These are phyloP conservation scores for Cantharis rustica DNA, from an alignment of 2,888 invertebrate species.

Conservation along the genomic window DNA sequence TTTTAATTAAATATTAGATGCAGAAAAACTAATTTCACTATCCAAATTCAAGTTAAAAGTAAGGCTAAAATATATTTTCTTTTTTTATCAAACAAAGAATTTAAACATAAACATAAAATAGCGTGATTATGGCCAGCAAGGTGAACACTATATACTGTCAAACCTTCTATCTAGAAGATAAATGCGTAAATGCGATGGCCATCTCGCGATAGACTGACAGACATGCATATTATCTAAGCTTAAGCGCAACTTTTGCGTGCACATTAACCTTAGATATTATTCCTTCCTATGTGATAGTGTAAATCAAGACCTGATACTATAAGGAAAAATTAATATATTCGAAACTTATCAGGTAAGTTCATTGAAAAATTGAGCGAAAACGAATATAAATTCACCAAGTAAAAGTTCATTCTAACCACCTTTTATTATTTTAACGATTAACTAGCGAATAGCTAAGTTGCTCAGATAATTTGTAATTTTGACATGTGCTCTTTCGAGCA, in stretches of 20 bases:
- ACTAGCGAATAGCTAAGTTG: background rate
- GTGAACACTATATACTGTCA: slow-evolving; percentile 40
- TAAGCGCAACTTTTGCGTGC: slow-evolving; percentile 36
- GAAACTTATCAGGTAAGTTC: slow-evolving; percentile 1
- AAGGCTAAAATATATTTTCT: background rate
- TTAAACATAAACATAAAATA: slow-evolving; percentile 17
- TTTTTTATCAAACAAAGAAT: slow-evolving; percentile 2
- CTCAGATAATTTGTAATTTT: background rate
- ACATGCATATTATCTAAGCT: slow-evolving; percentile 41
- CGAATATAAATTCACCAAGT: background rate
- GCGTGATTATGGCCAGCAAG: slow-evolving; percentile 38
- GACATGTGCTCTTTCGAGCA: background rate
- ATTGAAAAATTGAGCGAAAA: background rate
- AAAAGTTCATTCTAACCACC: background rate
- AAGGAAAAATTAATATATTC: slow-evolving; percentile 5
- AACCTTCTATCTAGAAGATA: slow-evolving; percentile 42
- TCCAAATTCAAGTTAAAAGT: background rate
- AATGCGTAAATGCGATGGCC: slow-evolving; percentile 42
- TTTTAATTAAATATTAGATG: background rate
- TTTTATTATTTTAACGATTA: background rate
- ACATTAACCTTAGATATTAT: slow-evolving; percentile 26
- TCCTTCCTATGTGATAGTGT: slow-evolving; percentile 20
- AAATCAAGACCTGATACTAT: slow-evolving; percentile 7
- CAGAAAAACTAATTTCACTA: background rate
- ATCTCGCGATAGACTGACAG: slow-evolving; percentile 42